Evolutionary conservation across 2,113 vertebrate species (phyloP).

Genomic region (Scatophagus argus): DNA sequence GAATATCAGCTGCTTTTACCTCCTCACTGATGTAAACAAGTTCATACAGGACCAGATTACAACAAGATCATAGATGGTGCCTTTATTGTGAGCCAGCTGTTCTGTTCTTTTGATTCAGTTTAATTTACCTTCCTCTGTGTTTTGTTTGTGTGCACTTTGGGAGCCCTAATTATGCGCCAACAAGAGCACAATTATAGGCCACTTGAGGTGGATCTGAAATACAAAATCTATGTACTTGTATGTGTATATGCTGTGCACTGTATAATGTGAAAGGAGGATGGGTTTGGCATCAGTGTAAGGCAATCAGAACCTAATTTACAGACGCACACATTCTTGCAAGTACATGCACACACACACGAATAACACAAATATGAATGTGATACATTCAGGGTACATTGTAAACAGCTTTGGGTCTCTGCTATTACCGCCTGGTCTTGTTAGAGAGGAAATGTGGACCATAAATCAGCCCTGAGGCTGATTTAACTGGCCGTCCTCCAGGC

Average conservation of each 20-base stretch:
- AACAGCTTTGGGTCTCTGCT: slow-evolving; percentile 45
- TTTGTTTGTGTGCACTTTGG: not conserved
- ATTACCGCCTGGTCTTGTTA: slow-evolving; percentile 48
- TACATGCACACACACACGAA: not conserved
- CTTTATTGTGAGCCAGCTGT: not conserved
- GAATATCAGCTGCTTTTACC: not conserved
- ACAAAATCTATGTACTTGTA: not conserved
- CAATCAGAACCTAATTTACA: slow-evolving; percentile 23
- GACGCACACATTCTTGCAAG: not conserved
- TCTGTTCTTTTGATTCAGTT: not conserved
- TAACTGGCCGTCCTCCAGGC: slow-evolving; percentile 39
- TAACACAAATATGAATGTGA: slow-evolving; percentile 9
- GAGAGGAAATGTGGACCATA: slow-evolving; percentile 55
- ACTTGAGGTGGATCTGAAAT: not conserved
- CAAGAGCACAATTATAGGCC: slow-evolving; percentile 5
- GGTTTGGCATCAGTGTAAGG: not conserved
- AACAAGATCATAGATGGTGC: not conserved
- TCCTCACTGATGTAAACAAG: not conserved
- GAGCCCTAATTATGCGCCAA: slow-evolving; percentile 14
- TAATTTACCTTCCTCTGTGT: not conserved
- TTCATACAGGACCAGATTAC: not conserved
- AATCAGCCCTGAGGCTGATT: slow-evolving; percentile 50
- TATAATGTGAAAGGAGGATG: not conserved
- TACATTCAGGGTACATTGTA: slow-evolving; percentile 34
- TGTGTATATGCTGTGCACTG: not conserved